phyloP scores from a whole-genome alignment of 2,797 vertebrate genomes.

The Pipistrellus pipistrellus region DNA sequence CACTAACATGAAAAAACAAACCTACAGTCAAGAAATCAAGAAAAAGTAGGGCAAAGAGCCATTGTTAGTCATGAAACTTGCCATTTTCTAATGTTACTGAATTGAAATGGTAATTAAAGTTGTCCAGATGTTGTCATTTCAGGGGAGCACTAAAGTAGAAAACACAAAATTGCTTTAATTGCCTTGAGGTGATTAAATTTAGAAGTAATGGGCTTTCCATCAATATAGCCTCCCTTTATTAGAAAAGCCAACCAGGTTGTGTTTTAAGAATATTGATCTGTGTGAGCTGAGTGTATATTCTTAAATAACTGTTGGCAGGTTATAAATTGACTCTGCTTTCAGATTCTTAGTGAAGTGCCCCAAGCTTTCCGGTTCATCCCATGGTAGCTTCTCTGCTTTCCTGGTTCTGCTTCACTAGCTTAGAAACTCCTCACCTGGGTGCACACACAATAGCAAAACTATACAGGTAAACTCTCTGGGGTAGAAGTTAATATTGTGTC shows the following conservation, averaged over 20 bases:
- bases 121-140: slow-evolving; percentile 83
- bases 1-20: neutral
- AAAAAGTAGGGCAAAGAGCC: slow-evolving; percentile 33
- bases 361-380: slow-evolving; percentile 54
- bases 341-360: slow-evolving; percentile 70
- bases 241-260: slow-evolving; percentile 54
- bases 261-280: slow-evolving; percentile 71
- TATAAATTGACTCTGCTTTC: slow-evolving; percentile 79
- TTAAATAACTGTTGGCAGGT: slow-evolving; percentile 72
- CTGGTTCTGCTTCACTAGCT: slow-evolving; percentile 73
- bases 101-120: slow-evolving; percentile 80
- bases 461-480: slow-evolving; percentile 67
- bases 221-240: slow-evolving; percentile 58
- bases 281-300: slow-evolving; percentile 66
- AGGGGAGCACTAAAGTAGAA: slow-evolving; percentile 80
- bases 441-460: slow-evolving; percentile 52
- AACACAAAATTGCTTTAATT: slow-evolving; percentile 84
- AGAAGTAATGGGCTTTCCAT: slow-evolving; percentile 66
- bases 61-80: slow-evolving; percentile 49
- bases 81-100: slow-evolving; percentile 70
- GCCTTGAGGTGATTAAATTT: slow-evolving; percentile 78
- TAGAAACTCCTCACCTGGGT: slow-evolving; percentile 69
- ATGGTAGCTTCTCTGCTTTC: slow-evolving; percentile 23
- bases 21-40: neutral
- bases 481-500: slow-evolving; percentile 65